Evolutionary conservation across 92 coral and sea anemone genomes (phyloP).

Genomic region (Epizoanthus ramosus): DNA sequence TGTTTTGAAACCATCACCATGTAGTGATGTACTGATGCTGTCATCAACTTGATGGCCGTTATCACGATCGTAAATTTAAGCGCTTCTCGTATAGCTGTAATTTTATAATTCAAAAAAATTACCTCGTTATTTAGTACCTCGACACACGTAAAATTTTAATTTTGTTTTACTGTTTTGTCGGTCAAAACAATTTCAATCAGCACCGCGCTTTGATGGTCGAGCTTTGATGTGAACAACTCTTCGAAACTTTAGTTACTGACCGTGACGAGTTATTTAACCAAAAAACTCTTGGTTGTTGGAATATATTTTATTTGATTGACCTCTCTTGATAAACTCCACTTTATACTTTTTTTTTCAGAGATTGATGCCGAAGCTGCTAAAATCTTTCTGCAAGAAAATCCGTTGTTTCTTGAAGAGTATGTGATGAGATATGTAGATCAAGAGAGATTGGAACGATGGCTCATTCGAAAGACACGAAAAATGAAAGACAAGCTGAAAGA

Average conservation of each 20-base stretch:
- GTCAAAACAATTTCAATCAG: background rate
- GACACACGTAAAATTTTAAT: background rate
- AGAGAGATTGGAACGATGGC: slow-evolving; percentile 93
- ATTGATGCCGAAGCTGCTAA: slow-evolving; percentile 81
- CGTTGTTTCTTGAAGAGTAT: slow-evolving; percentile 89
- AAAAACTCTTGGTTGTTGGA: background rate
- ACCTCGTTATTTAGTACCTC: background rate
- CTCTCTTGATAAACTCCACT: background rate
- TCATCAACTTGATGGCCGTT: no score
- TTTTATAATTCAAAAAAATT: background rate
- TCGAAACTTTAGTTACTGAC: no score
- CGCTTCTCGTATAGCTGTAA: no score
- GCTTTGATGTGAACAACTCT: background rate
- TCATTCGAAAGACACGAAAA: slow-evolving; percentile 89
- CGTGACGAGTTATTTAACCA: no score
- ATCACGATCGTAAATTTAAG: no score
- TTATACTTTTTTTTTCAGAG: slow-evolving; percentile 45
- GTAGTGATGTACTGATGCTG: no score
- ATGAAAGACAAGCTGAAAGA: slow-evolving; percentile 70
- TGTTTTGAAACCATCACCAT: no score
- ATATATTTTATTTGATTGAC: background rate
- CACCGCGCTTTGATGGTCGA: background rate
- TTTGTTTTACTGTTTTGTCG: background rate
- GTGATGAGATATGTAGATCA: slow-evolving; percentile 92
- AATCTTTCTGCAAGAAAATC: slow-evolving; percentile 79